Evolutionary conservation across 2,888 invertebrate genomes (phyloP), one percentile per base, ranked within the genome.

Genomic region (Brenthis daphne): DNA sequence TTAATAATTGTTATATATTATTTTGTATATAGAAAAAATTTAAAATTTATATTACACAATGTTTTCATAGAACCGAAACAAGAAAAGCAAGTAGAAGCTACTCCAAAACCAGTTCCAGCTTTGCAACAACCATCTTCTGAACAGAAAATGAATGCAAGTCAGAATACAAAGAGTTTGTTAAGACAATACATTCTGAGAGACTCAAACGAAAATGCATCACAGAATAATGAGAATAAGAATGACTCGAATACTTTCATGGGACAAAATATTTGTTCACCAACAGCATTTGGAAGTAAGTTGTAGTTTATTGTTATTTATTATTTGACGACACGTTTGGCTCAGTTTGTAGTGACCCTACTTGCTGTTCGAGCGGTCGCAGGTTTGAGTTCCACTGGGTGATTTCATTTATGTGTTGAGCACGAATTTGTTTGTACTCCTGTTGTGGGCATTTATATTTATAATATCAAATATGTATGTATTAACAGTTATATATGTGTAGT

Each of bases 201-300:
- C 2, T 65, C 72, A 86, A 11, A 84, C 85, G 69, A 87, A 76
- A 68, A 64, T 47, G 86, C 86, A 68, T 63, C 71, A 14, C 85
- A 85, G 73, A 77, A 81, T 0, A 80, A 61, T 64, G 74, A 82
- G 76, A 50, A 72, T n/a, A 80, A 79, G 66, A 85, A 77, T 53
- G 83, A 84, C 43, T 75, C 76, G 1, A 90, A 85, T 68, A 81
- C 80, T 0, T 92, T 92, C 61, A 87, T 91, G 88, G 91, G 90
- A 67, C 91, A 90, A 72, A 86, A 84, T 65, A 90, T 92, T 73
- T 92, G 92, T 75, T 85, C 89, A 3, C 92, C 92, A 2, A 79
- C 83, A 33, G 79, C 84, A 1, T 86, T 88, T 74, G 75, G 77
- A 48, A 82, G 90, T 90, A 79, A 80, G 86, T 29, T 29, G 29